These are phyloP conservation scores for Oceanodroma leucorhoa DNA, from an alignment of 2,797 vertebrate genomes.

Conservation along the genomic window DNA sequence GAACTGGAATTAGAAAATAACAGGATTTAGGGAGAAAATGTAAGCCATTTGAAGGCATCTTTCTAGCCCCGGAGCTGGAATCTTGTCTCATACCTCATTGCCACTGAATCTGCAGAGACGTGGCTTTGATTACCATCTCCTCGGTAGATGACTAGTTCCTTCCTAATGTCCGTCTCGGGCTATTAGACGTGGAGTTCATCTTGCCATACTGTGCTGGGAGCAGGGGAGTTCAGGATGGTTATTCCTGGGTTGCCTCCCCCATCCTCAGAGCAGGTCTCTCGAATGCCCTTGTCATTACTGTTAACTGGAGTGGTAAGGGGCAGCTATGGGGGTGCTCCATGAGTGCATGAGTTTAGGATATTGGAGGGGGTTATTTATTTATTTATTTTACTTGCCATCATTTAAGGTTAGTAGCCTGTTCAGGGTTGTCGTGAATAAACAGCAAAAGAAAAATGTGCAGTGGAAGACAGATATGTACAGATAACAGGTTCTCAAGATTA, in stretches of 20 bases:
- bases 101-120: background rate
- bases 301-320: background rate
- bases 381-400: background rate
- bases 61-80: background rate
- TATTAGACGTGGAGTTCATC: background rate
- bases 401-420: background rate
- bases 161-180: background rate
- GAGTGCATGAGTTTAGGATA: background rate
- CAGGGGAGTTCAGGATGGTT: background rate
- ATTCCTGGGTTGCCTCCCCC: background rate
- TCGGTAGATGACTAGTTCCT: background rate
- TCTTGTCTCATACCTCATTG: background rate
- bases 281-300: background rate
- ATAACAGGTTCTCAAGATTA: background rate
- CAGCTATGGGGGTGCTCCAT: accelerated
- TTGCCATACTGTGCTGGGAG: background rate
- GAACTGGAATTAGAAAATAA: background rate
- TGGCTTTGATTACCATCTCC: background rate
- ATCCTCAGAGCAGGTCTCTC: background rate
- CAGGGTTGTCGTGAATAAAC: background rate
- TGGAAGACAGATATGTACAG: background rate
- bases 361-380: background rate
- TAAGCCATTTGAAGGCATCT: background rate
- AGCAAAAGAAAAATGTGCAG: background rate
- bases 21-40: background rate